Conservation (phyloP, 2,113 vertebrate species). For the Psephotus haematonotus region DNA sequence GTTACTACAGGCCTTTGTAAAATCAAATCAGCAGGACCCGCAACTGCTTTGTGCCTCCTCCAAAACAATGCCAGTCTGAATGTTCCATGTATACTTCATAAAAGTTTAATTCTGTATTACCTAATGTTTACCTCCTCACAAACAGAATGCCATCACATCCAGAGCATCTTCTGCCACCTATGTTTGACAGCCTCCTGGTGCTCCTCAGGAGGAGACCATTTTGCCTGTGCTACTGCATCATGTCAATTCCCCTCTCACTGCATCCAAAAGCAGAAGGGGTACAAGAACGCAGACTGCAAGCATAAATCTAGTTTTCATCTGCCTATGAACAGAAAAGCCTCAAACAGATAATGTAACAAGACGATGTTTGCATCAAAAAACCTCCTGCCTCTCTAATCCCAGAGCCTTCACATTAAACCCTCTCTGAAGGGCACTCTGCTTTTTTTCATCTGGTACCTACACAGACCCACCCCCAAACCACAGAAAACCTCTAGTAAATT, state of each 20-base stretch:
- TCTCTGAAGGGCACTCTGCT: not conserved
- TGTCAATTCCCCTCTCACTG: not conserved
- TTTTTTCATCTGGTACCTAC: not conserved
- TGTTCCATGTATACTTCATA: not conserved
- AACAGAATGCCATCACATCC: not conserved
- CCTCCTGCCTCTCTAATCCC: not conserved
- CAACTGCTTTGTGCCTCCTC: not conserved
- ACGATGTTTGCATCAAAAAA: not conserved
- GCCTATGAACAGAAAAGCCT: not conserved
- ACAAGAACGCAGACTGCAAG: not conserved
- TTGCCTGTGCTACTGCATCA: not conserved
- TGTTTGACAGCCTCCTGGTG: not conserved
- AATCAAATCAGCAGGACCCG: not conserved
- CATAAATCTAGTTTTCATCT: not conserved
- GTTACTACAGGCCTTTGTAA: not conserved
- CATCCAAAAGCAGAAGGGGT: not conserved
- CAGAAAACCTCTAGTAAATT: not conserved
- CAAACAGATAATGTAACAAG: not conserved
- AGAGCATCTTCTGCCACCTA: not conserved
- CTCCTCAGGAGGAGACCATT: not conserved
- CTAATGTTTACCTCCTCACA: not conserved
- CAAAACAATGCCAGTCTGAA: not conserved
- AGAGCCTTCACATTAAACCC: not conserved
- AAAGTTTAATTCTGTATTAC: not conserved
- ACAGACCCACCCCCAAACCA: not conserved